These are phyloP conservation scores for Dendrolimus punctatus DNA, from an alignment of 1,140 invertebrate species.

Conservation along the genomic window DNA sequence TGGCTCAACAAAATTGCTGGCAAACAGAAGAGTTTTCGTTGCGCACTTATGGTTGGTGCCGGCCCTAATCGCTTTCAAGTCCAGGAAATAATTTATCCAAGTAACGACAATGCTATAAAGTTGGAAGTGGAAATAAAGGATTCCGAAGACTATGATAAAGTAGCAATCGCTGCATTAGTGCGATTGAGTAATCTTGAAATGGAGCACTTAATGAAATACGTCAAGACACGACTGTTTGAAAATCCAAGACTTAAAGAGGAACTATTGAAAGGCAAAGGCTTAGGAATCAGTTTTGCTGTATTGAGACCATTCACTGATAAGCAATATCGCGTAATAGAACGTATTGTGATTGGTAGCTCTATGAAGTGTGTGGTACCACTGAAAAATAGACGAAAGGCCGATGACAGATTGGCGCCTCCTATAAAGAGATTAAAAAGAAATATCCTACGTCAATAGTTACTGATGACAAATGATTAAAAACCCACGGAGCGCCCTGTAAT, in stretches of 20 bases:
- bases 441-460: too few relatives aligned
- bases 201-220: constrained; percentile 38
- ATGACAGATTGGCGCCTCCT: constrained; percentile 34
- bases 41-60: constrained; percentile 46
- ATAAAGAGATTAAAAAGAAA: constrained; percentile 29
- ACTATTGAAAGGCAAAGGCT: constrained; percentile 41
- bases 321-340: constrained; percentile 47
- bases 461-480: too few relatives aligned
- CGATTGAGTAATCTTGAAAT: constrained; percentile 40
- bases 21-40: constrained; percentile 44
- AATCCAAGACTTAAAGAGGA: constrained; percentile 41
- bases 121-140: constrained; percentile 49
- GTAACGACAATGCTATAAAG: constrained; percentile 27
- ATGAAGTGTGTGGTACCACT: constrained; percentile 27
- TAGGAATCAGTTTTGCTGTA: constrained; percentile 49
- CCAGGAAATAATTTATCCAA: constrained; percentile 51
- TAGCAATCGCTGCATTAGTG: constrained; percentile 44
- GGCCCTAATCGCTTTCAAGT: constrained; percentile 57
- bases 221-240: constrained; percentile 43
- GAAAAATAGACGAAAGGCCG: constrained; percentile 32
- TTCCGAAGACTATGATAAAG: constrained; percentile 55
- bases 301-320: constrained; percentile 43
- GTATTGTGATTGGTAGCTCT: constrained; percentile 34
- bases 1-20: constrained; percentile 45
- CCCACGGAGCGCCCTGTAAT: too few relatives aligned